phyloP scores from a whole-genome alignment of 1,140 invertebrate species.

The Arctopsyche grandis region DNA sequence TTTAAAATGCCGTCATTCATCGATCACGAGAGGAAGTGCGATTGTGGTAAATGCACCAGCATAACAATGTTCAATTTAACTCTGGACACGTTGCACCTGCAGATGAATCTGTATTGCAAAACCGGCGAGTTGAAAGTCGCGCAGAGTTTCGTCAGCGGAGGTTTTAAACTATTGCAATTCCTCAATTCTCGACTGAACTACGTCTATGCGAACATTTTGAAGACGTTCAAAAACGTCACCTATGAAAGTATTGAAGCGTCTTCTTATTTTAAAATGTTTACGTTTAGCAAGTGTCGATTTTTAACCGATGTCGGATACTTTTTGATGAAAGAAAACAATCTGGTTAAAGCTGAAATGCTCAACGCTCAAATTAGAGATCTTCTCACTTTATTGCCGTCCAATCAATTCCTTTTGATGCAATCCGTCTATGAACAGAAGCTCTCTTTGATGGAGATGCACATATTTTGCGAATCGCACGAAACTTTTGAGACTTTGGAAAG shows the following conservation, averaged over 20 bases:
- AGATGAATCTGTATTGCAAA: conserved; percentile 46
- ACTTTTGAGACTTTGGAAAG: conserved; percentile 33
- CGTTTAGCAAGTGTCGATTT: conserved; percentile 40
- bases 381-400: background rate
- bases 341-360: conserved; percentile 36
- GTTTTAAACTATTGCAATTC: conserved; percentile 41
- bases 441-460: conserved; percentile 42
- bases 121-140: conserved; percentile 38
- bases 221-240: conserved; percentile 8
- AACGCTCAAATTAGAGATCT: conserved; percentile 36
- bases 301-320: conserved; percentile 38
- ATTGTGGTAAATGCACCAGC: conserved; percentile 47
- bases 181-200: conserved; percentile 35
- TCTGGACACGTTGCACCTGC: conserved; percentile 27
- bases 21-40: conserved; percentile 38
- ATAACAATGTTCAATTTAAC: conserved; percentile 29
- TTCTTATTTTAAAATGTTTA: conserved; percentile 28
- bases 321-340: conserved; percentile 47
- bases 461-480: conserved; percentile 39
- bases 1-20: conserved; percentile 45
- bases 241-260: conserved; percentile 10
- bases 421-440: conserved; percentile 44
- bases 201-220: background rate
- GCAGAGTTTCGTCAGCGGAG: conserved; percentile 44
- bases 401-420: conserved; percentile 41